Base-by-base conservation (phyloP, 2,797 vertebrate species). In the Periparus ater region DNA sequence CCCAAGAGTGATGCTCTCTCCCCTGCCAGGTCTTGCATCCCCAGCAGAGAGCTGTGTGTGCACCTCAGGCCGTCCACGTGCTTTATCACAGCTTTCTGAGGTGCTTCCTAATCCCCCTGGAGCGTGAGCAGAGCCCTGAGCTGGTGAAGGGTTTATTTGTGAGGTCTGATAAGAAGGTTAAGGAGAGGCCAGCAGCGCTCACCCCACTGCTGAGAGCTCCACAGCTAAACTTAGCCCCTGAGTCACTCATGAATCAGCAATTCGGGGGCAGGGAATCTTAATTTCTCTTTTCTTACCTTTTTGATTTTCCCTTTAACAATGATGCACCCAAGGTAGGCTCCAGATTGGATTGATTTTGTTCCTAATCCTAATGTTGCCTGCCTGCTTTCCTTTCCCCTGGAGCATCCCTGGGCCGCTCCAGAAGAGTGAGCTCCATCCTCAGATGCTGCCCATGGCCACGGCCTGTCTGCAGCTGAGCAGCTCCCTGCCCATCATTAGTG, bases 221-320 rank as follows among this genome's bases (percentile, higher is more conserved):
- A 16, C 15, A 61, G 81, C 94, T 85, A 77, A 95, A 92, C 85
- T 87, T 47, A 95, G 81, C 58, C 81, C 85, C 84, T 89, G 93
- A 92, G 68, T 94, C 84, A 91, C 60, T 67, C 16, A 3, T 96
- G 91, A 97, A 50, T 92, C 96, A 96, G 93, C 92, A 85, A 2
- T 62, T 78, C 0, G 29, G 75, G 65, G 93, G 80, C 80, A 94
- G 90, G 48, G 50, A 89, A 60, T 55, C 77, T 76, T 26, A 17
- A 76, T 66, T 95, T 63, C 44, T 70, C 47, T 93, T 85, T 23
- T 66, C 6, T 75, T 50, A 20, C 3, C 9, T 32, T n/a, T n/a
- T 8, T 6, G 8, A 20, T 40, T 30, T 40, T 18, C 17, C 55
- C 26, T 66, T 32, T 47, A 38, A 42, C 62, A 79, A 17, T 16